These are phyloP conservation scores for Mesocentrotus franciscanus DNA, from an alignment of 53 echinoderm and acorn worm genomes.

Conservation along the genomic window DNA sequence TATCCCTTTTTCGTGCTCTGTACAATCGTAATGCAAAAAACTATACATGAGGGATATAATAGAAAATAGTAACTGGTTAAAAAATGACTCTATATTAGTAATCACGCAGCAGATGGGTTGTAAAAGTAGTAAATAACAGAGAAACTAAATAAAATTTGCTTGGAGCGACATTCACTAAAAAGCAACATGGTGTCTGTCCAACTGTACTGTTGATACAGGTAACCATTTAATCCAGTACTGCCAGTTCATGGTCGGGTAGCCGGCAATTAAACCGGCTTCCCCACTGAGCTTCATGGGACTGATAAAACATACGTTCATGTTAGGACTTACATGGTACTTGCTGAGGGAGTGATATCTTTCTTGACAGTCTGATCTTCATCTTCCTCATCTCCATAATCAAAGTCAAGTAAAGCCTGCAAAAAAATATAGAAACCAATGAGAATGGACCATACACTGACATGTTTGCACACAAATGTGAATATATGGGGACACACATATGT, in stretches of 20 bases:
- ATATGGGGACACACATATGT: neutral
- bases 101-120: too few species aligned
- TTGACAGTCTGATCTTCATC: conserved; percentile 71
- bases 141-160: too few species aligned
- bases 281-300: neutral
- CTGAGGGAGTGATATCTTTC: conserved; percentile 45
- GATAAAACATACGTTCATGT: neutral
- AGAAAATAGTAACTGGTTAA: too few species aligned
- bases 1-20: too few species aligned
- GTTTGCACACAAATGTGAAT: neutral
- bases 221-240: neutral
- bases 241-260: neutral
- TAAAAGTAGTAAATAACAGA: too few species aligned
- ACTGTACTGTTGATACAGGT: neutral
- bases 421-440: neutral
- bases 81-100: too few species aligned
- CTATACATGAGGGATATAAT: too few species aligned
- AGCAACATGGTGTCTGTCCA: neutral
- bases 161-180: too few species aligned
- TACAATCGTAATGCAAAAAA: too few species aligned
- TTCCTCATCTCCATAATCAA: conserved; percentile 98
- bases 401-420: conserved; percentile 87
- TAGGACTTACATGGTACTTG: conserved; percentile 53
- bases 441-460: neutral
- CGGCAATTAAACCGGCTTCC: neutral